These are phyloP conservation scores for Tribolium castaneum DNA, from an alignment of 1,140 invertebrate genomes.

Conservation along the genomic window DNA sequence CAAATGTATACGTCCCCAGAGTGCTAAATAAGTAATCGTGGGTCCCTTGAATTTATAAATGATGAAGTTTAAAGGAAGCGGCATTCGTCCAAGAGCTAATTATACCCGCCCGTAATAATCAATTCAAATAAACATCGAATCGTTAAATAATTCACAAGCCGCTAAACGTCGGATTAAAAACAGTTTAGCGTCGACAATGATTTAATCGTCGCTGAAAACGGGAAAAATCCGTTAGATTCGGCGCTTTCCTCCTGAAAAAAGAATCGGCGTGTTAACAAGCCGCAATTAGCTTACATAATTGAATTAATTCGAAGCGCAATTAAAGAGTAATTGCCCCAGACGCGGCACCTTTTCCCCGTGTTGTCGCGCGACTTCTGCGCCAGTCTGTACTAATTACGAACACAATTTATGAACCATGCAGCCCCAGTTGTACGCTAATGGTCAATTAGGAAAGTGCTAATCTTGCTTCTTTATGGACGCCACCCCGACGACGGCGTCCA, in stretches of 20 bases:
- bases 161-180: constrained; percentile 27
- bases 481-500: constrained; percentile 16
- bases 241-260: background rate
- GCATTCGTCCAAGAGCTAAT: constrained; percentile 33
- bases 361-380: constrained; percentile 42
- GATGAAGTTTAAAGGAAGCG: constrained; percentile 29
- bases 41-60: constrained; percentile 20
- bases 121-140: constrained; percentile 24
- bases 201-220: constrained; percentile 25
- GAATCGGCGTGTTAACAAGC: constrained; percentile 24
- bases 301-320: constrained; percentile 44
- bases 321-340: constrained; percentile 44
- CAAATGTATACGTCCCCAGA: background rate
- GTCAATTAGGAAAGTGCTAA: constrained; percentile 50
- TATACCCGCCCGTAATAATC: constrained; percentile 24
- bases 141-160: constrained; percentile 7
- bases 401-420: constrained; percentile 53
- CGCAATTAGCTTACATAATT: constrained; percentile 44
- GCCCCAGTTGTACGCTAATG: constrained; percentile 51
- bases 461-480: constrained; percentile 41
- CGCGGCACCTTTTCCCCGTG: constrained; percentile 10
- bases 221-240: background rate
- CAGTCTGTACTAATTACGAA: constrained; percentile 50
- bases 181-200: constrained; percentile 28
- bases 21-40: constrained; percentile 15